Conservation (phyloP, 2,797 vertebrate species). For the Rhynchotus rufescens region DNA sequence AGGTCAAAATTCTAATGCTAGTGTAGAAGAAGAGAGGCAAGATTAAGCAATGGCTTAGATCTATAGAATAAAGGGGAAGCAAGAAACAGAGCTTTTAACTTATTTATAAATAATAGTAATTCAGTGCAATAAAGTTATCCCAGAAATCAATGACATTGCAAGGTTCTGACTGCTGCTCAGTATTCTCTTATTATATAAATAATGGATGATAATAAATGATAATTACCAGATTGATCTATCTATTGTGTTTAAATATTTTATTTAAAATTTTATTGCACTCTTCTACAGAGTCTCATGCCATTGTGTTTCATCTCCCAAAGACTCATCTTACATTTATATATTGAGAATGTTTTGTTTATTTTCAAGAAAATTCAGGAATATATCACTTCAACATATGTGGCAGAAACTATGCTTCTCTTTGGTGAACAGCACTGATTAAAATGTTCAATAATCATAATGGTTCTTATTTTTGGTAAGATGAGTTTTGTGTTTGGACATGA, state of each 20-base stretch:
- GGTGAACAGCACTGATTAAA: background rate
- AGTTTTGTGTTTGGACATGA: background rate
- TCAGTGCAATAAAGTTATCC: background rate
- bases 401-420: background rate
- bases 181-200: conserved; percentile 40
- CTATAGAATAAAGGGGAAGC: background rate
- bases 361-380: background rate
- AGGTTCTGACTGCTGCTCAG: background rate
- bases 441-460: background rate
- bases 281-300: background rate
- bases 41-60: background rate
- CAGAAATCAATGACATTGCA: background rate
- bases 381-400: background rate
- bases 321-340: background rate
- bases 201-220: conserved; percentile 59
- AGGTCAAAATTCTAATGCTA: background rate
- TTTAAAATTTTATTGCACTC: background rate
- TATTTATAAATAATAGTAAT: background rate
- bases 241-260: conserved; percentile 45
- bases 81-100: background rate
- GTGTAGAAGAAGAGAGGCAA: background rate
- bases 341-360: background rate
- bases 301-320: background rate
- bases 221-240: conserved; percentile 43
- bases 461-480: too few species aligned